These are phyloP conservation scores for Sphaerodactylus townsendi DNA, from an alignment of 2,113 vertebrate genomes.

Conservation along the genomic window DNA sequence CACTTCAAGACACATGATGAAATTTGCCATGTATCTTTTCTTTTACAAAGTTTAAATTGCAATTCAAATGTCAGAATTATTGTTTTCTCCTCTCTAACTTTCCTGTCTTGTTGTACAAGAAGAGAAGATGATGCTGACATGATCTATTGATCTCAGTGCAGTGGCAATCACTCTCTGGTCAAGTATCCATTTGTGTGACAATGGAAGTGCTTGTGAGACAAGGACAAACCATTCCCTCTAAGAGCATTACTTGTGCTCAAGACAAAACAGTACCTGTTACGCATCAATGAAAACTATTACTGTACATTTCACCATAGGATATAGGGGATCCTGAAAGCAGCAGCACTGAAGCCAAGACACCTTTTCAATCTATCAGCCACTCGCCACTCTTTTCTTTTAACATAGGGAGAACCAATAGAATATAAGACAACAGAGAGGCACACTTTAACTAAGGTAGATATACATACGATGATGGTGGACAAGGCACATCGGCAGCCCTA, in stretches of 20 bases:
- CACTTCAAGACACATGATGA: background rate
- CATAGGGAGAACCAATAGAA: slow-evolving; percentile 31
- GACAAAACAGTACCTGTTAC: slow-evolving; percentile 66
- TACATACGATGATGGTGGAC: background rate
- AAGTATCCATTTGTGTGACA: slow-evolving; percentile 54
- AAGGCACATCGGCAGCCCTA: slow-evolving; percentile 32
- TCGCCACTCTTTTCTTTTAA: slow-evolving; percentile 49
- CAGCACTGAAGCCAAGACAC: slow-evolving; percentile 55
- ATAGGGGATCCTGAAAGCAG: slow-evolving; percentile 56
- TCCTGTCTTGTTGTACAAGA: background rate
- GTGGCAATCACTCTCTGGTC: slow-evolving; percentile 50
- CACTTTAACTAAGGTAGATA: slow-evolving; percentile 7
- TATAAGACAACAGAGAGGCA: slow-evolving; percentile 47
- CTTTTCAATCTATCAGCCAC: slow-evolving; percentile 57
- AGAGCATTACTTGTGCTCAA: slow-evolving; percentile 40
- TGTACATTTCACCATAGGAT: slow-evolving; percentile 63
- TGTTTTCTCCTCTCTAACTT: accelerated
- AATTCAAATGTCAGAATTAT: slow-evolving; percentile 3
- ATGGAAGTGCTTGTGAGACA: slow-evolving; percentile 41
- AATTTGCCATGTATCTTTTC: background rate
- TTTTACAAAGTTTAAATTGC: background rate
- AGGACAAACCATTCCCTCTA: slow-evolving; percentile 52
- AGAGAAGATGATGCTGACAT: slow-evolving; percentile 36
- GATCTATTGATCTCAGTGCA: slow-evolving; percentile 56
- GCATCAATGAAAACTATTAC: slow-evolving; percentile 65